Evolutionary conservation across 2,888 invertebrate genomes (phyloP), one percentile per base, ranked within the genome.

Genomic region (Diabrotica balteata): DNA sequence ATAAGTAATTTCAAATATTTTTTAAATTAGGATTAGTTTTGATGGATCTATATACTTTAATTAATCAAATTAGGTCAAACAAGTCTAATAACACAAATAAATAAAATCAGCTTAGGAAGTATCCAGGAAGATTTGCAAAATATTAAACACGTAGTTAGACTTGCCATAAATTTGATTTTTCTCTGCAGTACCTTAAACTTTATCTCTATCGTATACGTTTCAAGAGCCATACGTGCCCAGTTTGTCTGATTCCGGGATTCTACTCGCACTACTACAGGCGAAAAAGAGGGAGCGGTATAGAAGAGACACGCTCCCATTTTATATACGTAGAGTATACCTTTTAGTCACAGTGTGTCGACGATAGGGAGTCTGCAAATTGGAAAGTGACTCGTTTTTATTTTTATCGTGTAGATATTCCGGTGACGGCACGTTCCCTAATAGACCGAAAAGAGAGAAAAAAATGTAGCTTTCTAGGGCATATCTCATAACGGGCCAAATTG

Each of bases 391-490:
- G 43, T 63, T 71, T 67, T 67, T 63, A 65, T 71, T 68, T 66
- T 64, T 45, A 61, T 68, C 64, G 50, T 60, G 60, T 61, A 60
- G 64, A 65, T 55, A 64, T 65, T 64, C 58, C 32, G 53, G 49
- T 43, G 65, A 55, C 65, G 45, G 53, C 58, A 58, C 80, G 80
- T 80, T 80, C 68, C 57, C 50, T 63, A 66, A 69, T 65, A 61
- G 69, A 67, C 60, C 54, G 58, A 67, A 64, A 63, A 60, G 63
- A 54, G 55, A 53, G 54, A 61, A 53, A 61, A 60, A 69, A 64
- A 64, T 51, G 50, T 57, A 51, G 58, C 64, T 58, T 45, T 51
- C 64, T 53, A 10, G 59, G 58, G 58, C 63, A 63, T 64, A 64
- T 64, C 64, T 64, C 64, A 64, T 64, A 64, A 58, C 58, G 58